These are phyloP conservation scores for Pedetes capensis DNA, from an alignment of 2,113 vertebrate species.

Conservation along the genomic window DNA sequence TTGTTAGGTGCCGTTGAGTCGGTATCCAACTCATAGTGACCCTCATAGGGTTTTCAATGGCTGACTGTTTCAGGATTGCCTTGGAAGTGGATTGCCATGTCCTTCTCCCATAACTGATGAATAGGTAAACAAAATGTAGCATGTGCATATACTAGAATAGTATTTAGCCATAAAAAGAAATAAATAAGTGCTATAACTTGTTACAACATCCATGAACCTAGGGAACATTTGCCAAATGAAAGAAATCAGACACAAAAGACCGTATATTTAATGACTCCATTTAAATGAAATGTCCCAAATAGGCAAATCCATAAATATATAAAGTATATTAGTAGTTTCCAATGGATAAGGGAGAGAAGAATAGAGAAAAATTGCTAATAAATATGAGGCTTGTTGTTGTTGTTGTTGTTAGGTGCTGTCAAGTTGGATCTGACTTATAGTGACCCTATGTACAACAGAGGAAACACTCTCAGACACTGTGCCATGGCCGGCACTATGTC, in stretches of 20 bases:
- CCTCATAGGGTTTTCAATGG: too few species aligned
- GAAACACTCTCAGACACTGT: too few species aligned
- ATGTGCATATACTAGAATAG: background rate
- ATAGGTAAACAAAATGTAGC: background rate
- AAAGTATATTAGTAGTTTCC: background rate
- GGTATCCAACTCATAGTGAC: too few species aligned
- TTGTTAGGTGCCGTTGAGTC: too few species aligned
- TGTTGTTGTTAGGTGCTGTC: too few species aligned
- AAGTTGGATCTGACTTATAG: too few species aligned
- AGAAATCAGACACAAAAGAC: background rate
- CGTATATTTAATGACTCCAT: background rate
- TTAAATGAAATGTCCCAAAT: slow-evolving; percentile 13
- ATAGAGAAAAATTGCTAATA: background rate
- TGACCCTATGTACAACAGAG: too few species aligned
- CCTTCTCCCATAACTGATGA: too few species aligned
- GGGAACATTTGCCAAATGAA: background rate
- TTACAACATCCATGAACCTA: background rate
- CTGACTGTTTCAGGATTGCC: too few species aligned
- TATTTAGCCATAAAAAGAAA: background rate
- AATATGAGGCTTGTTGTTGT: background rate
- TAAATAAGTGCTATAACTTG: background rate
- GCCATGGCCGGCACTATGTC: too few species aligned
- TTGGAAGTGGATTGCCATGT: too few species aligned
- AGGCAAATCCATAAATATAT: background rate
- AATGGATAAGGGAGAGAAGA: background rate